Evolutionary conservation across 2,888 invertebrate genomes (phyloP), one percentile per base, ranked within the genome.

Genomic region (Drosophila lacicola): DNA sequence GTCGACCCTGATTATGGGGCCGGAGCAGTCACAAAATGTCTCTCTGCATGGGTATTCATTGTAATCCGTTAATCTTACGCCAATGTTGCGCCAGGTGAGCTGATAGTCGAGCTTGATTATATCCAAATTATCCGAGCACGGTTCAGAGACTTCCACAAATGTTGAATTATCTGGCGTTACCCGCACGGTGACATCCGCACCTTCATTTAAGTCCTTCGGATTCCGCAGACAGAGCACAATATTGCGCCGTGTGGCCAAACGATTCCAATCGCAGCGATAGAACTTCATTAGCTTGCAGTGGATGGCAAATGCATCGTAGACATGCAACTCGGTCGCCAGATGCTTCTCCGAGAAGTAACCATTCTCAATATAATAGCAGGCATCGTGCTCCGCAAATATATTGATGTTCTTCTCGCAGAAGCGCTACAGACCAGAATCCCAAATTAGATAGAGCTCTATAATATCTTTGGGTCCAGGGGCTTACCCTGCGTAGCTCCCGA

Each of bases 301-400:
- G 1, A 90, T 21, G 6, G 90, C 81, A 49, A 92, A 86, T 14
- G 83, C 89, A 34, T 82, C 76, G 36, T 92, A 92, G 5, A 81
- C 74, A 56, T 92, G 92, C n/a, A 81, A 45, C 63, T 92, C 92
- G 2, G 87, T 54, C 0, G 91, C 68, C 57, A 90, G 68, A 62
- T 90, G 91, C 67, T 92, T 92, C 42, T 88, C 78, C 11, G 80
- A 89, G 69, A 90, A 92, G 53, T 90, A 89, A 74, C 91, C 91
- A 29, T 85, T 87, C 13, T 91, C 86, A 36, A 92, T 88, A 57
- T 92, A 92, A 57, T 74, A 89, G 2, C 78, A 36, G 4, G 92
- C 90, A 80, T 92, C 92, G n/a, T 64, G 61, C 47, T 91, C 85
- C 4, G 91, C 80, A 67, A 92, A 92, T 63, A 92, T 90, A 55